Conservation (phyloP, 2,113 vertebrate genomes). For the Varanus komodoensis region DNA sequence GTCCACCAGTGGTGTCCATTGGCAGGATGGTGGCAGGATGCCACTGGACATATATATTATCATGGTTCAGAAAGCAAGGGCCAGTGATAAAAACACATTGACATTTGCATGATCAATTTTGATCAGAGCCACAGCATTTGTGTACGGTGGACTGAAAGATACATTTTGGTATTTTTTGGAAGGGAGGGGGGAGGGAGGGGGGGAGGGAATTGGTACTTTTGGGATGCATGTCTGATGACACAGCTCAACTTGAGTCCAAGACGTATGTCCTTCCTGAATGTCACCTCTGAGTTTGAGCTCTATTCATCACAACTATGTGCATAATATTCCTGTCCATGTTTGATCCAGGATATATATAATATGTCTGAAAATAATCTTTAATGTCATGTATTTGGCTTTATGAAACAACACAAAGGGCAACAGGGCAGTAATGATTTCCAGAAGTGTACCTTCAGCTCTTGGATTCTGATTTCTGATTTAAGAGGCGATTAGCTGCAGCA, state of each 20-base stretch:
- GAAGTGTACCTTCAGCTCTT: rapidly evolving
- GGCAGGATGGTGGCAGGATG: no score
- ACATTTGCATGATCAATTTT: neutral
- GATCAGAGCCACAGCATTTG: neutral
- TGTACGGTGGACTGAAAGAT: neutral
- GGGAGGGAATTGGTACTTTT: neutral
- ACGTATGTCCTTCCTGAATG: neutral
- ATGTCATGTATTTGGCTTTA: neutral
- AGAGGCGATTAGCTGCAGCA: neutral
- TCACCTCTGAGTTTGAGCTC: neutral
- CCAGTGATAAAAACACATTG: neutral
- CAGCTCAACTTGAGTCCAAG: neutral
- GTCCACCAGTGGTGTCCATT: no score
- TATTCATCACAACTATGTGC: neutral
- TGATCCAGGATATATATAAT: neutral
- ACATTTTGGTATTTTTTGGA: neutral
- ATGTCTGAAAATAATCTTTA: neutral
- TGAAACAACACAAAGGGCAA: neutral
- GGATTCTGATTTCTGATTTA: neutral
- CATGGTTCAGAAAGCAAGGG: neutral
- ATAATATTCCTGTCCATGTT: neutral
- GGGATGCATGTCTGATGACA: no score
- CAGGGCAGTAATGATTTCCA: rapidly evolving
- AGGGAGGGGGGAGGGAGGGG: neutral
- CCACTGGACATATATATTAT: no score